Base-by-base conservation (phyloP, 92 coral and sea anemone species). In the Palythoa grandiflora region DNA sequence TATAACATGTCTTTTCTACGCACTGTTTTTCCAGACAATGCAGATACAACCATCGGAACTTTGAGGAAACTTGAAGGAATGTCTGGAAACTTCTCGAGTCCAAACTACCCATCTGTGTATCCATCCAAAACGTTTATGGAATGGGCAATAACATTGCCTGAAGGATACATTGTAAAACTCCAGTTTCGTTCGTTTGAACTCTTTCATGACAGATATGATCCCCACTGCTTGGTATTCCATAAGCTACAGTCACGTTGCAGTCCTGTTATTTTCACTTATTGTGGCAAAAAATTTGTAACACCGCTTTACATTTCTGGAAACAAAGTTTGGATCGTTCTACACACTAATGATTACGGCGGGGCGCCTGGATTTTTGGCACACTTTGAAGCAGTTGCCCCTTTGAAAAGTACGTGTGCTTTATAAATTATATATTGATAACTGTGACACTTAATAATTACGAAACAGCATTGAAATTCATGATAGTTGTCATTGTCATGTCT, bases 51-150 rank as follows among this genome's bases (percentile, higher is more conserved):
- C 21, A 47, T 8, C 1, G 9, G 40, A 15, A 73, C 78, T 28
- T 6, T 73, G 19, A 9, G 1, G 15, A 13, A 73, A 5, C 78
- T 73, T 40, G 10, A 40, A 40, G 78, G 55, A 44, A 73, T 3
- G 55, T 28, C 35, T 39, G 78, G 78, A 1, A 73, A 39, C 78
- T 73, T 73, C 57, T 39, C 78, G 13, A 73, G 78, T 40, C 78
- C 78, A 8, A 39, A 73, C n/a, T 73, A 3, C 40, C 78, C 78
- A 3, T 40, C 57, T 2, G 57, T 12, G 7, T 73, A 73, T 10
- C 78, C 48, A 16, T 28, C 57, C 44, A 37, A 73, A 1, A 19
- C 78, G 4, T 3, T 40, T 13, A 73, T 73, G 78, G 78, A 73
- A 40, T 44, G 78, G 78, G 40, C 15, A 10, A 17, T 73, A 73